Evolutionary conservation across 1,140 invertebrate genomes (phyloP).

Genomic region (Solenopsis invicta): DNA sequence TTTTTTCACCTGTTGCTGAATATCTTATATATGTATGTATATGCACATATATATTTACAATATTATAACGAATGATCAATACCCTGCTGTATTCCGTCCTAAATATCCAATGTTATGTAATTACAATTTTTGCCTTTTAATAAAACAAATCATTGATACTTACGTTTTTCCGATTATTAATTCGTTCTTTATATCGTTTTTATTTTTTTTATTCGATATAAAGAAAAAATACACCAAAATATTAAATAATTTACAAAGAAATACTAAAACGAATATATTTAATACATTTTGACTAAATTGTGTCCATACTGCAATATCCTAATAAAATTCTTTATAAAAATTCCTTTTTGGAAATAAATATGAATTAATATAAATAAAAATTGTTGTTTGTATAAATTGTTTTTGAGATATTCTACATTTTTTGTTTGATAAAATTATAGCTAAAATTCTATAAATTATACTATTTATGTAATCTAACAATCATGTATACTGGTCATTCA

Average conservation of each 20-base stretch:
- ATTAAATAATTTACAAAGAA: neutral
- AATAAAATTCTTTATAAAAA: conserved; percentile 24
- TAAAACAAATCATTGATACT: conserved; percentile 69
- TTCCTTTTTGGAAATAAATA: neutral
- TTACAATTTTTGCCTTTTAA: conserved; percentile 72
- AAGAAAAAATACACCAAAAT: neutral
- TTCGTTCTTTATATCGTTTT: neutral
- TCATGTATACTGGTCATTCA: conserved; percentile 1
- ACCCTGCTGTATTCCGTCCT: conserved; percentile 77
- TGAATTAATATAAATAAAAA: neutral
- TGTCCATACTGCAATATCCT: neutral
- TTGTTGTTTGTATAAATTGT: neutral
- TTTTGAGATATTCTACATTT: neutral
- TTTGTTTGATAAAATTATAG: conserved; percentile 20
- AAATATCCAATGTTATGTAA: conserved; percentile 70
- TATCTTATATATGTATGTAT: conserved; percentile 11
- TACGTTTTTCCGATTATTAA: conserved; percentile 20
- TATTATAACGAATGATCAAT: conserved; percentile 55
- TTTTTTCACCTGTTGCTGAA: too few species aligned
- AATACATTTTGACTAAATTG: conserved; percentile 37
- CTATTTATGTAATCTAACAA: conserved; percentile 24
- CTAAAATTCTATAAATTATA: conserved; percentile 28
- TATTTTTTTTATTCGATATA: neutral
- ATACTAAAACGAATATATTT: conserved; percentile 9
- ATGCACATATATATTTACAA: conserved; percentile 60